Base-by-base conservation (phyloP, 2,888 invertebrate genomes). In the Cantharis flavilabris region DNA sequence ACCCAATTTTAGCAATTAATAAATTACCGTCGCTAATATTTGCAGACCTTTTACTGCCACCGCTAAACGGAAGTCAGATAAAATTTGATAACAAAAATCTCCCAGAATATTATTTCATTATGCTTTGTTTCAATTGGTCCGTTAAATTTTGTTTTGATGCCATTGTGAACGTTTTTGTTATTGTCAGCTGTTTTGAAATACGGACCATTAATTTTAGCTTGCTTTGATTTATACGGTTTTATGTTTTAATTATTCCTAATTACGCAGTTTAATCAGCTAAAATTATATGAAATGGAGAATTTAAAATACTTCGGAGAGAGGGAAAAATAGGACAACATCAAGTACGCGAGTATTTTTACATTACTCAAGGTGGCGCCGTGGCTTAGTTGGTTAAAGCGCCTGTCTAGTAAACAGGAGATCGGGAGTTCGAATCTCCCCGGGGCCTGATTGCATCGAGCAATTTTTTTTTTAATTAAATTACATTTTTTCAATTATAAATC, bases 331-430 rank as follows among this genome's bases (percentile, higher is more conserved):
- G 0, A 0, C 3, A n/a, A 49, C 5, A n/a, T 49, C n/a, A 49
- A 49, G 7, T 49, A n/a, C 2, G 2, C 49, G n/a, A n/a, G 7
- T 49, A 49, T 49, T 49, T 49, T 49, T 49, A 49, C n/a, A 49
- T 49, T 49, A 49, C 0, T 49, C 11, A 30, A 26, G 69, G 16
- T 88, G 93, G 93, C 91, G 91, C 90, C 90, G 90, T 93, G 93
- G 93, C 93, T 94, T 94, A 94, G 94, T 94, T 94, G 94, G 93
- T 94, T 92, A 92, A 91, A 91, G 91, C 91, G 91, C 91, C 91
- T 91, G 91, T 91, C 91, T 92, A 91, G 91, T 92, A 92, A 92
- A 91, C 92, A 91, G 91, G 91, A 92, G 91, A 92, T 91, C 91
- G 90, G 88, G 91, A 89, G 91, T 92, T 92, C 91, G 91, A 92